Evolutionary conservation across 2,888 invertebrate species (phyloP), one percentile per base, ranked within the genome.

Genomic region (Stenoptilia bipunctidactyla): DNA sequence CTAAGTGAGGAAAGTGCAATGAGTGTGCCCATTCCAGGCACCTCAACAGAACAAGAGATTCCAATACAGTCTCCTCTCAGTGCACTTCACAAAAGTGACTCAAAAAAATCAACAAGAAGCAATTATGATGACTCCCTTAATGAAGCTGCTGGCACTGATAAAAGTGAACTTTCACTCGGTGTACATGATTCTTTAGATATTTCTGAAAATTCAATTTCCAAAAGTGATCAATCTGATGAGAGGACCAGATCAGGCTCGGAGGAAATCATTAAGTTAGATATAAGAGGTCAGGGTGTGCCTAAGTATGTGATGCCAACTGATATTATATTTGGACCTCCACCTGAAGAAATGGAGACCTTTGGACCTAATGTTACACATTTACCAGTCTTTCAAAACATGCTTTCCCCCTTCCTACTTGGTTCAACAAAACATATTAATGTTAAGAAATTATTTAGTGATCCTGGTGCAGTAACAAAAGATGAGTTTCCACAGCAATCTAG

Each of bases 231-330:
- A 38, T 48, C 45, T 41, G 50, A 52, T 27, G 55, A 60, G 37
- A 65, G 61, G 1, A 57, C 59, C 6, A 66, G 66, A 49, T 74
- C 79, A 36, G 70, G 60, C 0, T 85, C 85, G 25, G 84, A 85
- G 45, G 84, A 85, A 49, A 75, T 85, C 5, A 84, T 85, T 38
- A 83, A 82, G 45, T 47, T 85, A 42, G 85, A 85, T 52, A 84
- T 85, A 27, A 60, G 85, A 58, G 85, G 85, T 1, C 66, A 72
- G 47, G 76, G 66, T 25, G 67, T 56, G 15, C 74, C 72, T 6
- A 80, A 71, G 50, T 70, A 68, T 45, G 52, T 67, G 2, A 55
- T 77, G 42, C 49, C 71, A 43, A 64, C 69, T 12, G 74, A 79
- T 62, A 80, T 83, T 37, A 73, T 84, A 46, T 77, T 80, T 55